phyloP scores from a whole-genome alignment of 2,888 invertebrate species.

The Xanthia togata region DNA sequence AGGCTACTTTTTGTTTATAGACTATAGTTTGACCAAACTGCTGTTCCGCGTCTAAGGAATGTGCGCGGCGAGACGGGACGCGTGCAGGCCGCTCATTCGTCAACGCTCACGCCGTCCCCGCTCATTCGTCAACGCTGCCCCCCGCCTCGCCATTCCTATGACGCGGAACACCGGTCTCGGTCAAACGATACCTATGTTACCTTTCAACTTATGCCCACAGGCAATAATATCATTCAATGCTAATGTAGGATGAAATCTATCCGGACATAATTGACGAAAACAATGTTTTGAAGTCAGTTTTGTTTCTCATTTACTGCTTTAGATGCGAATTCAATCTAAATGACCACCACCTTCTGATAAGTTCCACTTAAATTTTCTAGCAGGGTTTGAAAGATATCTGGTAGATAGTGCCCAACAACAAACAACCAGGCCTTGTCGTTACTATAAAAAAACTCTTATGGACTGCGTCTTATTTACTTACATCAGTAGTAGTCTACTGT shows the following conservation, averaged over 20 bases:
- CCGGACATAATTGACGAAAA: not conserved
- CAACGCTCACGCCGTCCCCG: too few relatives aligned
- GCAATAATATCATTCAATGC: not conserved
- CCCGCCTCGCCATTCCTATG: too few relatives aligned
- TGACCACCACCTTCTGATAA: not conserved
- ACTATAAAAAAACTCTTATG: not conserved
- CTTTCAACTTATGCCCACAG: not conserved
- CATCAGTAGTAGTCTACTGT: too few relatives aligned
- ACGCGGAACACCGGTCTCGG: too few relatives aligned
- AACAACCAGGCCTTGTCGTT: not conserved
- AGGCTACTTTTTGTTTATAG: not conserved
- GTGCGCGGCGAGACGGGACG: too few relatives aligned
- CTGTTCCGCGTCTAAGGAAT: too few relatives aligned
- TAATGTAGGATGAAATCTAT: not conserved
- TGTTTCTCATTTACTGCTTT: not conserved
- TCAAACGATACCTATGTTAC: constrained; percentile 3
- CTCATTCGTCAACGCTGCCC: too few relatives aligned
- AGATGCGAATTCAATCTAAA: not conserved
- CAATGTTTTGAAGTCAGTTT: not conserved
- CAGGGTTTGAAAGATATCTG: not conserved
- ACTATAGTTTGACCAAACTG: not conserved
- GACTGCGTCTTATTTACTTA: not conserved
- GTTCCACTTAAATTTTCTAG: not conserved
- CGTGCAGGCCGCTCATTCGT: too few relatives aligned
- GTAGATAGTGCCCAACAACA: too few relatives aligned